Conservation (phyloP, 2,888 invertebrate genomes). For the Mayetiola destructor region DNA sequence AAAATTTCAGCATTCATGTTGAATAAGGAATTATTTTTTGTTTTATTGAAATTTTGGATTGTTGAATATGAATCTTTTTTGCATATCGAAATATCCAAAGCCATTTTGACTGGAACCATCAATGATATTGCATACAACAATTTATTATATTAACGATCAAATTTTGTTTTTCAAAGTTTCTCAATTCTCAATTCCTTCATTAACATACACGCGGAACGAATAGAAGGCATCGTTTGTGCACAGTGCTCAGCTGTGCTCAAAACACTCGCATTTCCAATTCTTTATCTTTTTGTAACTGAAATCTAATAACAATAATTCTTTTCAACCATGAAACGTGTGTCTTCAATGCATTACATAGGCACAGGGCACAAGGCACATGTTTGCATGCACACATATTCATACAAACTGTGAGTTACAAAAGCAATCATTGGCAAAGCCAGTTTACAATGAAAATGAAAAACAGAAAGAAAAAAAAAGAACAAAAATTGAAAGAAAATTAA, state of each 20-base stretch:
- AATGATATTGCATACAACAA: too few species aligned
- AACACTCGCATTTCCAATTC: not conserved
- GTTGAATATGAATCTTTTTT: too few species aligned
- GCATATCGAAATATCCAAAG: too few species aligned
- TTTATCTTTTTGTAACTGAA: not conserved
- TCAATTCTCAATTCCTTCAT: not conserved
- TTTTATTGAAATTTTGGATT: not conserved
- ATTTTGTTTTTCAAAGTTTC: not conserved
- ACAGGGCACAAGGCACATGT: not conserved
- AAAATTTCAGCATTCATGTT: not conserved
- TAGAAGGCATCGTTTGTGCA: not conserved
- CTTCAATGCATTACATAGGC: not conserved
- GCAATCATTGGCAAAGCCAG: not conserved
- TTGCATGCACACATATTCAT: too few species aligned
- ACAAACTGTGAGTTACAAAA: too few species aligned
- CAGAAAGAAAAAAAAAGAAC: too few species aligned
- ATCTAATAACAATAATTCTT: constrained; percentile 11
- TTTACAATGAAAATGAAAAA: too few species aligned
- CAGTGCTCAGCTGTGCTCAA: not conserved
- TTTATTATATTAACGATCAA: not conserved
- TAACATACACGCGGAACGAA: not conserved
- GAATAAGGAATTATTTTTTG: not conserved
- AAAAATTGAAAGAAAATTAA: too few species aligned
- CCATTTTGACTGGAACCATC: too few species aligned
- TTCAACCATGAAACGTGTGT: constrained; percentile 9